These are phyloP conservation scores for Drosophila oshimai DNA, from an alignment of 1,140 invertebrate species.

Conservation along the genomic window DNA sequence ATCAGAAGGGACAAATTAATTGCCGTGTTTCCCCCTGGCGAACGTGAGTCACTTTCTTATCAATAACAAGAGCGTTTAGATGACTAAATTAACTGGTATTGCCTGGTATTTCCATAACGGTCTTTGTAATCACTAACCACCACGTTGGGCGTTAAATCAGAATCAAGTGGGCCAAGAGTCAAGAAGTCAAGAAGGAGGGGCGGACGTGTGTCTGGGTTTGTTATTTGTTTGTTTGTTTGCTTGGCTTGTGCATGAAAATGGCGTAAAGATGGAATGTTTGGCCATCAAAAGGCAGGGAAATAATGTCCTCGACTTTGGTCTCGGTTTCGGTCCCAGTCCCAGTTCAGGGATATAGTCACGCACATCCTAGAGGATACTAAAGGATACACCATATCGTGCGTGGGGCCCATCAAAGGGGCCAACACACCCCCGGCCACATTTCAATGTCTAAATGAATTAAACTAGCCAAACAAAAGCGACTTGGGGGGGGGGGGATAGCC, in stretches of 20 bases:
- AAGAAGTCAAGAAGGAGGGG: not conserved
- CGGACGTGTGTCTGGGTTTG: conserved; percentile 13
- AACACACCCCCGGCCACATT: conserved; percentile 60
- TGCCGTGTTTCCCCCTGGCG: not conserved
- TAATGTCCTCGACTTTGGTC: conserved; percentile 32
- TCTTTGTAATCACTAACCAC: conserved; percentile 39
- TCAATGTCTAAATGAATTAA: conserved; percentile 62
- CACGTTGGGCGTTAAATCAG: conserved; percentile 59
- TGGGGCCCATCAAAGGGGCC: conserved; percentile 60
- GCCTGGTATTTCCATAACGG: conserved; percentile 17
- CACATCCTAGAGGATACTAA: too few relatives aligned
- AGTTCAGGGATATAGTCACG: conserved; percentile 17
- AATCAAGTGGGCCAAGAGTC: conserved; percentile 33
- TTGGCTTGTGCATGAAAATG: conserved; percentile 44
- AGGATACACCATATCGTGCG: conserved; percentile 32
- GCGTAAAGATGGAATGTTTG: conserved; percentile 56
- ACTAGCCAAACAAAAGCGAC: conserved; percentile 38
- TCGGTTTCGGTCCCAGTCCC: not conserved
- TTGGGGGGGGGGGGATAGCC: conserved; percentile 27
- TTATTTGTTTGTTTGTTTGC: conserved; percentile 28
- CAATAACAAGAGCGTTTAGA: conserved; percentile 64
- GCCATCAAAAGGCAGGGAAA: conserved; percentile 52
- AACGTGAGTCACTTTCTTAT: conserved; percentile 35
- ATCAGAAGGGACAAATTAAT: conserved; percentile 10
- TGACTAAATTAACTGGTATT: conserved; percentile 70